These are phyloP conservation scores for Euplagia quadripunctaria DNA, from an alignment of 2,888 invertebrate genomes.

Conservation along the genomic window DNA sequence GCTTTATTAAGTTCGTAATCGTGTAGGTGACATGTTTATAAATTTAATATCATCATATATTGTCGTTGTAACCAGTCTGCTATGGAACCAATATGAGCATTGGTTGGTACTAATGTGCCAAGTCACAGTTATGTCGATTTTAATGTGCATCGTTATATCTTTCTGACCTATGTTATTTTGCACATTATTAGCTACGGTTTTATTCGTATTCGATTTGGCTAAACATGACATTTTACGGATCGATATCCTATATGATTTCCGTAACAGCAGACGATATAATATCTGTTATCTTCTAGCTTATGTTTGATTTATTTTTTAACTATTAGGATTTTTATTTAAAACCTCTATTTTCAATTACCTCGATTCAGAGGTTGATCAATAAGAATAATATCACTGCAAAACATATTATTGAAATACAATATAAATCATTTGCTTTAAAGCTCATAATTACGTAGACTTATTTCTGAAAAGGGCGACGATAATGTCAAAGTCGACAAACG, in stretches of 20 bases:
- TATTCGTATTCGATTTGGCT: neutral
- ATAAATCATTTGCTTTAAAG: too few species aligned
- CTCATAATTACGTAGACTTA: too few species aligned
- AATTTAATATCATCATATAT: conserved; percentile 7
- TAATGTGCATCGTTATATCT: neutral
- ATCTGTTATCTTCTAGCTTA: neutral
- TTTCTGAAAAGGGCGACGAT: too few species aligned
- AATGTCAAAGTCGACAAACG: too few species aligned
- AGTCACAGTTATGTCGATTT: neutral
- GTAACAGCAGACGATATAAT: too few species aligned
- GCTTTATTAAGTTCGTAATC: conserved; percentile 10
- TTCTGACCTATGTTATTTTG: neutral
- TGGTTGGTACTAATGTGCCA: neutral
- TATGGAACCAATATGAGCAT: neutral
- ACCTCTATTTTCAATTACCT: neutral
- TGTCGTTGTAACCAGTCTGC: neutral
- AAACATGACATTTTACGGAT: too few species aligned
- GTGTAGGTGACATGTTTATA: conserved; percentile 1
- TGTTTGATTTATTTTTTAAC: neutral
- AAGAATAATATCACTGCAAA: neutral
- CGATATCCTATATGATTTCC: too few species aligned
- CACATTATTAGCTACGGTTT: neutral
- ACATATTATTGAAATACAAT: too few species aligned
- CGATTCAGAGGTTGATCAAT: neutral
- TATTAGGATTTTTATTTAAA: neutral